Percentiles rank a stretch among this genome's conserved stretches.
Conservation (phyloP, 2,113 vertebrate species). For the Mormyrus iriodes region DNA sequence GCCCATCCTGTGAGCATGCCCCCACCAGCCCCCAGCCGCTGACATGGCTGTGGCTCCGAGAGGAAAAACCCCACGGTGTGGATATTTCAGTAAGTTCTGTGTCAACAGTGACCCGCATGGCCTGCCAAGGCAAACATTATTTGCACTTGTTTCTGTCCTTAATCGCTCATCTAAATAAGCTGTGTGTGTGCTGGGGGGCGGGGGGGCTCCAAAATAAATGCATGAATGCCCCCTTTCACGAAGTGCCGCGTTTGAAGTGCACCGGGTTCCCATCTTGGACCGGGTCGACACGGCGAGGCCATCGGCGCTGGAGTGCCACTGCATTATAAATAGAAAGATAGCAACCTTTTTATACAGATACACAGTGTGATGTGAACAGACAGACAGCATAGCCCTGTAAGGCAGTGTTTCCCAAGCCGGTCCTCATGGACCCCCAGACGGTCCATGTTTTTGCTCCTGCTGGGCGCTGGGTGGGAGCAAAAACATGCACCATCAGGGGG, state of each 20-base stretch:
- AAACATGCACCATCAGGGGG: background rate
- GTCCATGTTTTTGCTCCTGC: background rate
- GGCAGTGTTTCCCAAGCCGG: background rate
- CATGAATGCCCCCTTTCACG: conserved; percentile 66
- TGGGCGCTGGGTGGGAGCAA: background rate
- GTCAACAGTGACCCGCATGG: conserved; percentile 47
- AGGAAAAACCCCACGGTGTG: conserved; percentile 21
- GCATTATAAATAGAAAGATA: background rate
- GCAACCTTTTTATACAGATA: background rate
- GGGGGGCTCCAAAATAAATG: conserved; percentile 56
- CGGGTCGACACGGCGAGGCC: background rate
- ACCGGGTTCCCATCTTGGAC: conserved; percentile 41
- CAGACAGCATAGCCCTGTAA: background rate
- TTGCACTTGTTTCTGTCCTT: conserved; percentile 64
- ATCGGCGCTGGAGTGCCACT: background rate
- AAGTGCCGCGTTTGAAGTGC: conserved; percentile 61
- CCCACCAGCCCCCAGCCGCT: conserved; percentile 44
- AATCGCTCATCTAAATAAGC: conserved; percentile 67
- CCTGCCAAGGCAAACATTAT: conserved; percentile 57
- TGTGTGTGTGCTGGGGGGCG: conserved; percentile 42
- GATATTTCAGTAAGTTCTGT: conserved; percentile 59
- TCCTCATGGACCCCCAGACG: background rate
- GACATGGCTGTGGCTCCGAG: conserved; percentile 33
- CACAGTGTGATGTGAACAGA: background rate
- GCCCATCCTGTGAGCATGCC: conserved; percentile 35